These are phyloP conservation scores for Bagarius yarrelli DNA, from an alignment of 2,113 vertebrate genomes.

Conservation along the genomic window DNA sequence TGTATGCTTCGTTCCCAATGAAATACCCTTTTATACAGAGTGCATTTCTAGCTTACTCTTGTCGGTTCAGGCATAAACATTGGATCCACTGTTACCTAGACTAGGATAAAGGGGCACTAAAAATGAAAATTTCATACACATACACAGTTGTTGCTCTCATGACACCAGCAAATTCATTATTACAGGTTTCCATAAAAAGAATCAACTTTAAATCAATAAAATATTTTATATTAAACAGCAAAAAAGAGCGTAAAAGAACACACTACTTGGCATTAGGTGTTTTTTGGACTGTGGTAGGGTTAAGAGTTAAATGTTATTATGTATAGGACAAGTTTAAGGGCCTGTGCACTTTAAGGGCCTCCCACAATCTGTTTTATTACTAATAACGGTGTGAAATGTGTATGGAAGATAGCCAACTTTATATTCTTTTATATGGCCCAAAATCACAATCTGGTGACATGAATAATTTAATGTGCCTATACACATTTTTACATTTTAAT, in stretches of 20 bases:
- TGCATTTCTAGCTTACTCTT: neutral
- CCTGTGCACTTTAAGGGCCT: no score
- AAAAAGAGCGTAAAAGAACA: neutral
- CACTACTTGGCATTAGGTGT: neutral
- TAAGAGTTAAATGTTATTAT: no score
- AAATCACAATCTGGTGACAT: no score
- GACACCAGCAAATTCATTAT: neutral
- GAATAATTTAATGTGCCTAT: no score
- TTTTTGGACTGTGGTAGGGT: neutral
- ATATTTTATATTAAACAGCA: neutral
- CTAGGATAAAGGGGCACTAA: no score
- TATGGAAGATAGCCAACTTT: no score
- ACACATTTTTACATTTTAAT: no score
- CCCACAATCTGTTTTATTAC: no score
- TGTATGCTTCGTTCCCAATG: neutral
- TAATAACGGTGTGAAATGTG: no score
- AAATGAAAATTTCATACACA: neutral
- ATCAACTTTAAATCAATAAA: neutral
- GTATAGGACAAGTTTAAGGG: no score
- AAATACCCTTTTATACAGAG: neutral
- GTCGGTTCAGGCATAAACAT: neutral
- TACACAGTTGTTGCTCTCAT: no score
- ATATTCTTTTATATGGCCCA: no score
- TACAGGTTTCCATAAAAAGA: neutral
- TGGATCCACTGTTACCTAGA: neutral